phyloP scores from a whole-genome alignment of 2,113 vertebrate species.

The Harpagus bidentatus region DNA sequence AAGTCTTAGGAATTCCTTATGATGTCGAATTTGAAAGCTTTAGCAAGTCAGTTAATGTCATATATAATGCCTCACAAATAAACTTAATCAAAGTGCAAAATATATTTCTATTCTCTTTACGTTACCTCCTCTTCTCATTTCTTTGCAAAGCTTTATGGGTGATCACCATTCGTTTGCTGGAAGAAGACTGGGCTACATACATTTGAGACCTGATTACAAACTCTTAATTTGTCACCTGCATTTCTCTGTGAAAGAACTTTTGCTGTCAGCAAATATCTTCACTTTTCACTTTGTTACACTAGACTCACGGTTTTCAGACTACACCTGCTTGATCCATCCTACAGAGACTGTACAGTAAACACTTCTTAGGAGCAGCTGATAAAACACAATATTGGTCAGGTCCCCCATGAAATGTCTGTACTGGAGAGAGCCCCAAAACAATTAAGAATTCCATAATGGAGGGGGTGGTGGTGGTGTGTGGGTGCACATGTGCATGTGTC shows the following conservation, averaged over 20 bases:
- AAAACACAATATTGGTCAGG: neutral
- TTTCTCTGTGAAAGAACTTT: neutral
- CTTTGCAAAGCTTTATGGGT: neutral
- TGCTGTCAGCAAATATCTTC: neutral
- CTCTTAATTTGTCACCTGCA: neutral
- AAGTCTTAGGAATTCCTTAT: neutral
- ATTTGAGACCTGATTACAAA: neutral
- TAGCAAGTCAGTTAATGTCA: neutral
- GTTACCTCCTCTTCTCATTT: neutral
- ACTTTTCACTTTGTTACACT: neutral
- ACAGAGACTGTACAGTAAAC: neutral
- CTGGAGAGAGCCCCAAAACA: neutral
- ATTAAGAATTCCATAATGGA: neutral
- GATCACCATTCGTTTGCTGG: neutral
- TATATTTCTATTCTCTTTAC: neutral
- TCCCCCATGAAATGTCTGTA: neutral
- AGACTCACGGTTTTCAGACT: neutral
- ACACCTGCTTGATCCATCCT: neutral
- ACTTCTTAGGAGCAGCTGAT: neutral
- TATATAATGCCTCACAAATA: neutral
- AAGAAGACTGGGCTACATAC: neutral
- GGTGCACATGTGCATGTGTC: accelerated
- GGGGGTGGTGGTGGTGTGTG: no score
- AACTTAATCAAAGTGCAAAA: neutral
- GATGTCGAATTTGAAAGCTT: neutral